Evolutionary conservation across 35 echinoderm and acorn worm genomes (phyloP), one percentile per base, ranked within the genome.

Genomic region (Ophioderma brevispina): DNA sequence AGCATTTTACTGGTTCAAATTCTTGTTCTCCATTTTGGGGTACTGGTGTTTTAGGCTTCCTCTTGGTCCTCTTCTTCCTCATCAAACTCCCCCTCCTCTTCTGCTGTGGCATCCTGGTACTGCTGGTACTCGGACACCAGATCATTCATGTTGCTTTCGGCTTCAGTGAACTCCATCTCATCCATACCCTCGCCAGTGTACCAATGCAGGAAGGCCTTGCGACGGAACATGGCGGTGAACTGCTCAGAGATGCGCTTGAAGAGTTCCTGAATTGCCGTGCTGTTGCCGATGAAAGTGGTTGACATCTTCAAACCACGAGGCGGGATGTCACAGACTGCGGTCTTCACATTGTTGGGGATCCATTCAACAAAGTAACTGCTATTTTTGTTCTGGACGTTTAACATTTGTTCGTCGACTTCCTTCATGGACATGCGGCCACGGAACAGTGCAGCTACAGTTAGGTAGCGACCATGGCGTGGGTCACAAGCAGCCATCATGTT

Each of bases 331-430:
- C 94, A 89, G 81, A 83, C 81, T 13, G 89, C 94, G 79, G 89
- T 92, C 82, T 92, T 91, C 46, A 95, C 94, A 70, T 95, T 95
- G 89, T 95, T 95, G 33, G 94, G n/a, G n/a, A n/a, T n/a, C n/a
- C n/a, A n/a, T n/a, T n/a, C n/a, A n/a, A n/a, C n/a, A n/a, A n/a
- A n/a, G 94, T 96, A 96, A 91, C 95, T 96, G 95, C 95, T 96
- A 91, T 96, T 96, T 87, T 96, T 96, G 95, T 96, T 96, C 79
- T 96, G 95, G 76, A 94, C 87, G 63, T 96, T 96, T 46, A 96
- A 64, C 95, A 97, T n/a, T n/a, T n/a, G n/a, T n/a, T n/a, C n/a
- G n/a, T n/a, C n/a, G n/a, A n/a, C n/a, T n/a, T n/a, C n/a, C 90
- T 96, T 96, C 94, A 96, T 96, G 79, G 94, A 96, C 94, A 96